phyloP scores from a whole-genome alignment of 2,113 vertebrate genomes.

The Tautogolabrus adspersus region DNA sequence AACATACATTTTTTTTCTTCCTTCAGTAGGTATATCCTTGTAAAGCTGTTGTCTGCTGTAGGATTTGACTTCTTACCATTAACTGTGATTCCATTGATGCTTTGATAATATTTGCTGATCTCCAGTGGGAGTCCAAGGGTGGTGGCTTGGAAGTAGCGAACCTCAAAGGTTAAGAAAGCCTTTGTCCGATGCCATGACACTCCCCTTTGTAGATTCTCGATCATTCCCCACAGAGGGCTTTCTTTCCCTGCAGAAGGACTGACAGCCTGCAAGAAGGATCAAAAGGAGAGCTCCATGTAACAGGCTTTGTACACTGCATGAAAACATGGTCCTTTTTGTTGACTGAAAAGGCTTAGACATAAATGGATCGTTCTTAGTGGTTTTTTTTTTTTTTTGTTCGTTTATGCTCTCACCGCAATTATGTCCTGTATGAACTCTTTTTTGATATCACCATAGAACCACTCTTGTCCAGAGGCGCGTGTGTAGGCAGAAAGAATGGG shows the following conservation, averaged over 20 bases:
- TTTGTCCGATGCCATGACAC: slow-evolving; percentile 77
- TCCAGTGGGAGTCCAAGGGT: slow-evolving; percentile 82
- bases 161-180: slow-evolving; percentile 74
- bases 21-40: not conserved
- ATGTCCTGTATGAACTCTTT: slow-evolving; percentile 66
- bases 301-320: not conserved
- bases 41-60: not conserved
- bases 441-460: slow-evolving; percentile 73
- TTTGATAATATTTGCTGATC: slow-evolving; percentile 82
- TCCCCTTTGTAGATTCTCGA: slow-evolving; percentile 74
- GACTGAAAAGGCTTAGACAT: not conserved
- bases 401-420: slow-evolving; percentile 65
- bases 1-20: not conserved
- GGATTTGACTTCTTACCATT: slow-evolving; percentile 72
- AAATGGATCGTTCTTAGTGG: not conserved
- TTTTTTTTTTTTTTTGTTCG: not conserved
- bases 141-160: slow-evolving; percentile 79
- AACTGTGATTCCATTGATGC: slow-evolving; percentile 65
- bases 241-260: slow-evolving; percentile 68
- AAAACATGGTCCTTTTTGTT: not conserved
- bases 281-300: slow-evolving; percentile 9
- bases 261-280: slow-evolving; percentile 59
- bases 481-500: slow-evolving; percentile 67
- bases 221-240: slow-evolving; percentile 60
- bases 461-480: slow-evolving; percentile 80